Conservation (phyloP, 2,113 vertebrate genomes). For the Typhlomys cinereus region DNA sequence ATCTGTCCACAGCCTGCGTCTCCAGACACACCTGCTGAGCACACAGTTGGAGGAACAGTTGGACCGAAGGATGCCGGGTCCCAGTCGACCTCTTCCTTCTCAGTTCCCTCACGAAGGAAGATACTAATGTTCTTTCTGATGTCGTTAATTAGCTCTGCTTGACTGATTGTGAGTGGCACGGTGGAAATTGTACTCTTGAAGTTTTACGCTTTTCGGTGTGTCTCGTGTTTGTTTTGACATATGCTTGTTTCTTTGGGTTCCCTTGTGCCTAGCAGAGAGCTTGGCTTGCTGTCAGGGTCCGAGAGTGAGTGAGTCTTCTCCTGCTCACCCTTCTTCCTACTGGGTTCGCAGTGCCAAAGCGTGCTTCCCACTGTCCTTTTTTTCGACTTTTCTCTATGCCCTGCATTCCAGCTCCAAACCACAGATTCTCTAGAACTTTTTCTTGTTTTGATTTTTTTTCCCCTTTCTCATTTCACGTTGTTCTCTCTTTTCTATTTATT, state of each 20-base stretch:
- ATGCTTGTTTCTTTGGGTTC: neutral
- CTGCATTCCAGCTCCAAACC: neutral
- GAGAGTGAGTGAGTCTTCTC: neutral
- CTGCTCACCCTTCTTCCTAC: neutral
- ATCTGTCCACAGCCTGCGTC: slow-evolving; percentile 17
- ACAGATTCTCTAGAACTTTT: neutral
- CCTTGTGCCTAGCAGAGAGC: neutral
- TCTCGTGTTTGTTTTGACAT: slow-evolving; percentile 26
- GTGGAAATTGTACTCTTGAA: neutral
- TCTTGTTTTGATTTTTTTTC: neutral
- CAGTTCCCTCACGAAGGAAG: slow-evolving; percentile 40
- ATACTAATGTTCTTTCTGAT: slow-evolving; percentile 40
- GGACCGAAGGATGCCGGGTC: slow-evolving; percentile 52
- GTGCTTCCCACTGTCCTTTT: neutral
- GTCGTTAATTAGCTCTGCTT: slow-evolving; percentile 58
- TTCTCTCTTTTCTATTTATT: neutral
- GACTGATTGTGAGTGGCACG: neutral
- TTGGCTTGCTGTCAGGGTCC: neutral
- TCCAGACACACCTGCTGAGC: slow-evolving; percentile 61
- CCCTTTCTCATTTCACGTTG: neutral
- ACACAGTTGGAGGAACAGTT: slow-evolving; percentile 56
- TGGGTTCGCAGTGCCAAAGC: fast-evolving
- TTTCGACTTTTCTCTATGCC: neutral
- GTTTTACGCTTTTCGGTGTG: neutral
- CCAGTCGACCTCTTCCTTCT: slow-evolving; percentile 14